phyloP scores from a whole-genome alignment of 2,797 vertebrate genomes.

The Peromyscus nudipes region DNA sequence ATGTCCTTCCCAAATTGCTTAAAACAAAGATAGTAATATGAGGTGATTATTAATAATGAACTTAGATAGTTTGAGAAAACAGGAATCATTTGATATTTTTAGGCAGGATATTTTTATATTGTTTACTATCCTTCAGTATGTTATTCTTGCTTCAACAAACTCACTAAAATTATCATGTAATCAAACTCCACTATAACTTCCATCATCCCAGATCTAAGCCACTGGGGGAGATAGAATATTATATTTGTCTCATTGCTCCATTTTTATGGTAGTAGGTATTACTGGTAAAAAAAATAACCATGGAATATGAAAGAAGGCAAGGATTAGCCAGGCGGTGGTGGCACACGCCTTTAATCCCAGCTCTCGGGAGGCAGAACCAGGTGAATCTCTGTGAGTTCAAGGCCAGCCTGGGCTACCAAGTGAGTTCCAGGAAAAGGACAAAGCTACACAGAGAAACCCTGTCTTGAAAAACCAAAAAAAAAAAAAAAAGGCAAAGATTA shows the following conservation, averaged over 20 bases:
- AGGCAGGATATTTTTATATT: not conserved
- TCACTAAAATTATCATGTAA: slow-evolving; percentile 9
- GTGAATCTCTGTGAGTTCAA: too few relatives aligned
- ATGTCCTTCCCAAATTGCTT: not conserved
- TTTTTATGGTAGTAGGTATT: not conserved
- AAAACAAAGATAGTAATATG: not conserved
- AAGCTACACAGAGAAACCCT: too few relatives aligned
- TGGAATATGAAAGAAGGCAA: not conserved
- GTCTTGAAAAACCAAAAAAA: too few relatives aligned
- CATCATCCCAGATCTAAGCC: not conserved
- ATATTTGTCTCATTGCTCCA: not conserved
- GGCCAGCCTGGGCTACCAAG: too few relatives aligned
- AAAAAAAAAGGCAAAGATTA: not conserved
- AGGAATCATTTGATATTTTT: slow-evolving; percentile 15
- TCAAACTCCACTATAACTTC: not conserved
- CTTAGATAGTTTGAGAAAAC: slow-evolving; percentile 8
- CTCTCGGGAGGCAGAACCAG: too few relatives aligned
- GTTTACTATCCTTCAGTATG: not conserved
- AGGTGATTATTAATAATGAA: not conserved
- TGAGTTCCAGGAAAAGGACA: too few relatives aligned
- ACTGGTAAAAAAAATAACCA: slow-evolving; percentile 12
- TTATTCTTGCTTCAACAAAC: not conserved
- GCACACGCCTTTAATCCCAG: too few relatives aligned
- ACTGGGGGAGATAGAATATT: not conserved
- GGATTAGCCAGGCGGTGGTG: not conserved